Evolutionary conservation across 2,797 vertebrate species (phyloP).

Genomic region (Poliocrania exsul): DNA sequence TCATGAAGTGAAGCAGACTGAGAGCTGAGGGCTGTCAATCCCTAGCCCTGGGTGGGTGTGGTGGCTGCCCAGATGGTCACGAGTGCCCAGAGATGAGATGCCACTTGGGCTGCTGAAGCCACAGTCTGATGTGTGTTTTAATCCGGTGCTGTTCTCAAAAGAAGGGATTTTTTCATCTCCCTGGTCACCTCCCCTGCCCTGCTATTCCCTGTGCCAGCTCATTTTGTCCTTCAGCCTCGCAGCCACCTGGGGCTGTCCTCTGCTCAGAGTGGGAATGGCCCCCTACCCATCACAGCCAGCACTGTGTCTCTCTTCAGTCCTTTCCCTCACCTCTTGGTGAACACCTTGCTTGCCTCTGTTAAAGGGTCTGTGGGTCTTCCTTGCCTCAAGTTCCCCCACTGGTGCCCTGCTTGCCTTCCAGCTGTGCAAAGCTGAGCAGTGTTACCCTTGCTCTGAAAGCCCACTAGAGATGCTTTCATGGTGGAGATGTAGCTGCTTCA

Average conservation of each 20-base stretch:
- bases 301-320: background rate
- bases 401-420: background rate
- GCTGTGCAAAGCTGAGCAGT: background rate
- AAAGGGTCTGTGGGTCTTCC: background rate
- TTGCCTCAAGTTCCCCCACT: background rate
- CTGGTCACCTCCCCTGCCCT: background rate
- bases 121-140: background rate
- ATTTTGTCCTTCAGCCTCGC: background rate
- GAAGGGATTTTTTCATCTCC: background rate
- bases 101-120: background rate
- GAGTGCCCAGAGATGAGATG: background rate
- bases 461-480: rapidly evolving
- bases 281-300: rapidly evolving
- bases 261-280: background rate
- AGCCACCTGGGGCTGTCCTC: background rate
- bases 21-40: background rate
- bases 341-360: background rate
- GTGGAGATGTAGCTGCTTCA: background rate
- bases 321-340: background rate
- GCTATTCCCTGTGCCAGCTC: background rate
- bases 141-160: background rate
- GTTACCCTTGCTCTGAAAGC: background rate
- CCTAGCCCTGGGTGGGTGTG: rapidly evolving
- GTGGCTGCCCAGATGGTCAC: background rate
- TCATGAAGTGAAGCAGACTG: background rate